Evolutionary conservation across 2,113 vertebrate genomes (phyloP), one percentile per base, ranked within the genome.

Genomic region (Muscicapa adusta): DNA sequence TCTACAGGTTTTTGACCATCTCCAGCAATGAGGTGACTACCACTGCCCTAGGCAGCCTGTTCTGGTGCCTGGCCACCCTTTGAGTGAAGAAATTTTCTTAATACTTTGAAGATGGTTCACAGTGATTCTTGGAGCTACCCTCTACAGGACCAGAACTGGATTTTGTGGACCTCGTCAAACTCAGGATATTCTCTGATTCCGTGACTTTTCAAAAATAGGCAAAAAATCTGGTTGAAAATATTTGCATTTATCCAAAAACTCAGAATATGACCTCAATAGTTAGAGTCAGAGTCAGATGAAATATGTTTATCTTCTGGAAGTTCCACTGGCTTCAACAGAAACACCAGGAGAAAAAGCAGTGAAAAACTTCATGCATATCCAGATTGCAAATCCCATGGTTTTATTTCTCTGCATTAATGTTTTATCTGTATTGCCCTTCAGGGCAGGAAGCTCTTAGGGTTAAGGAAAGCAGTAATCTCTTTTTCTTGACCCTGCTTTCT

Each of bases 241-340:
- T 36, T 17, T 50, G 1, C 18, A 8, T 56, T 74, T 74, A 53
- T 45, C 25, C 24, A 34, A 51, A 58, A 56, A 2, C 18, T 77
- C 43, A 68, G 33, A 81, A 43, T 57, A 29, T 0, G 0, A 34
- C 29, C 24, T 11, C 7, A 3, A 62, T 75, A 76, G 31, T 62
- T 50, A 80, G 1, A 70, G 6, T 6, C 24, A 89, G 24, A 16
- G 18, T 72, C n/a, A 42, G 28, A 67, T 8, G 3, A 25, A 51
- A 6, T 24, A 43, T 0, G 1, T 74, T 57, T 65, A 13, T 22
- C 43, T 87, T 19, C 0, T 1, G 42, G 23, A 22, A 77, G 2
- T n/a, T 36, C 14, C 19, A 14, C 19, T 22, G 22, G 7, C 38
- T 81, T 88, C 53, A 56, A 43, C 12, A 75, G 72, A 77, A 23